Percentiles rank a stretch among this genome's conserved stretches.
Conservation (phyloP, 2,888 invertebrate genomes). For the Diachrysia chrysitis region DNA sequence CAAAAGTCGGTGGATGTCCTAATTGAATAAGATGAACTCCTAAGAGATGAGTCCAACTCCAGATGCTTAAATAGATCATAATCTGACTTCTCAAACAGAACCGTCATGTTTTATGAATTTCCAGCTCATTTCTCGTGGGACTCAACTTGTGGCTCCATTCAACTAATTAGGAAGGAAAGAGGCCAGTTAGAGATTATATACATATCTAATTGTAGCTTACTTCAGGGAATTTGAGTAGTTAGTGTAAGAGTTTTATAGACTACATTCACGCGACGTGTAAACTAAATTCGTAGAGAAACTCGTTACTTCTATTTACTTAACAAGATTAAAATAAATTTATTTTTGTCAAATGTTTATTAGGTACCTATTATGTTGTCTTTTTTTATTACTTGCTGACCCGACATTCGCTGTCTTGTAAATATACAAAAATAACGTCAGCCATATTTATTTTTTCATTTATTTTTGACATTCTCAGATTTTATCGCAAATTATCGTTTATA, state of each 20-base stretch:
- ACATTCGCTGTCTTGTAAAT: no score
- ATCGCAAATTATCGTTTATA: no score
- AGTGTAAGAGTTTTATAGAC: neutral
- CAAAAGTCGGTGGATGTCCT: neutral
- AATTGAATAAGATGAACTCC: neutral
- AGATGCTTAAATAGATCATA: slow-evolving; percentile 25
- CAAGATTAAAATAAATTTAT: neutral
- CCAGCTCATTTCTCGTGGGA: slow-evolving; percentile 32
- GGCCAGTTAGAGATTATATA: slow-evolving; percentile 40
- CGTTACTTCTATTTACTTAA: neutral
- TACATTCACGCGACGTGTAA: slow-evolving; percentile 6
- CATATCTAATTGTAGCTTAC: slow-evolving; percentile 27
- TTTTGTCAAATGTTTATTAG: neutral
- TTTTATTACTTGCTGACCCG: no score
- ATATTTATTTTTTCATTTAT: no score
- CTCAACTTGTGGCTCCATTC: slow-evolving; percentile 19
- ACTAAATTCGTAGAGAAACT: neutral
- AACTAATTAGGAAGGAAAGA: slow-evolving; percentile 42
- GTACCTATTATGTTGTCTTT: no score
- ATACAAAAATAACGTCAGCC: no score
- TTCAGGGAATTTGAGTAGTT: slow-evolving; percentile 14
- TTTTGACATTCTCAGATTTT: no score
- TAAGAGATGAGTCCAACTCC: neutral
- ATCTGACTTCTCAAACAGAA: slow-evolving; percentile 25
- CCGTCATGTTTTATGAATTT: slow-evolving; percentile 11